A percentile compares a stretch with the other conserved stretches of the same genome.
These are phyloP conservation scores for Amphipyra tragopoginis DNA, from an alignment of 2,888 invertebrate species.

Conservation along the genomic window DNA sequence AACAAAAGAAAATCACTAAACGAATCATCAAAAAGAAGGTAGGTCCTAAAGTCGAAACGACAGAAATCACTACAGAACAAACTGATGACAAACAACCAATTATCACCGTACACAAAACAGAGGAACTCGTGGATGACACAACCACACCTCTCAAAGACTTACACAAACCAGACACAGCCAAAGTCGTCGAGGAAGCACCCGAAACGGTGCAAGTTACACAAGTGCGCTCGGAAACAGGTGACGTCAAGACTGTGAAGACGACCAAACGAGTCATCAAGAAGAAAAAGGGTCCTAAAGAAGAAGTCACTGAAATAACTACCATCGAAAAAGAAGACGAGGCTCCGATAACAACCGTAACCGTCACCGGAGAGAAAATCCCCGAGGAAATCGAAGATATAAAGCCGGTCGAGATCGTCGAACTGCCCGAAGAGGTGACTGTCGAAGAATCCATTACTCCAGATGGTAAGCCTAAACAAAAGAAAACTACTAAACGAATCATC, in stretches of 20 bases:
- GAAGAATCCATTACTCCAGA: not conserved
- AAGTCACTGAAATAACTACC: slow-evolving; percentile 54
- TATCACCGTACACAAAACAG: slow-evolving; percentile 60
- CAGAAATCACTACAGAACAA: slow-evolving; percentile 50
- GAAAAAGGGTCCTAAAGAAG: slow-evolving; percentile 64
- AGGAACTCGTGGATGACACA: slow-evolving; percentile 61
- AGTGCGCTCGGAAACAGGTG: slow-evolving; percentile 74
- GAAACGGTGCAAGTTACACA: slow-evolving; percentile 74
- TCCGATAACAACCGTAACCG: slow-evolving; percentile 47
- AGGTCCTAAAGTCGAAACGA: slow-evolving; percentile 63
- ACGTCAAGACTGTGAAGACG: slow-evolving; percentile 70
- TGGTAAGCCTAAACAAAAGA: not conserved
- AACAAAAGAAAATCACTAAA: slow-evolving; percentile 68
- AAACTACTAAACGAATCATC: not conserved
- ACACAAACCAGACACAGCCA: slow-evolving; percentile 52
- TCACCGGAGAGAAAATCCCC: slow-evolving; percentile 28
- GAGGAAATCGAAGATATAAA: slow-evolving; percentile 36
- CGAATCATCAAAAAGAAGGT: slow-evolving; percentile 66
- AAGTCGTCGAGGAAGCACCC: slow-evolving; percentile 70
- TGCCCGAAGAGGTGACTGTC: slow-evolving; percentile 20
- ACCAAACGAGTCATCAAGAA: slow-evolving; percentile 83
- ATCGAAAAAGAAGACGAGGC: slow-evolving; percentile 47
- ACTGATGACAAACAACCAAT: slow-evolving; percentile 62
- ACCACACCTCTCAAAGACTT: slow-evolving; percentile 42
- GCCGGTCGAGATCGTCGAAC: slow-evolving; percentile 10